These are phyloP conservation scores for Pantherophis guttatus DNA, from an alignment of 2,113 vertebrate genomes.

Conservation along the genomic window DNA sequence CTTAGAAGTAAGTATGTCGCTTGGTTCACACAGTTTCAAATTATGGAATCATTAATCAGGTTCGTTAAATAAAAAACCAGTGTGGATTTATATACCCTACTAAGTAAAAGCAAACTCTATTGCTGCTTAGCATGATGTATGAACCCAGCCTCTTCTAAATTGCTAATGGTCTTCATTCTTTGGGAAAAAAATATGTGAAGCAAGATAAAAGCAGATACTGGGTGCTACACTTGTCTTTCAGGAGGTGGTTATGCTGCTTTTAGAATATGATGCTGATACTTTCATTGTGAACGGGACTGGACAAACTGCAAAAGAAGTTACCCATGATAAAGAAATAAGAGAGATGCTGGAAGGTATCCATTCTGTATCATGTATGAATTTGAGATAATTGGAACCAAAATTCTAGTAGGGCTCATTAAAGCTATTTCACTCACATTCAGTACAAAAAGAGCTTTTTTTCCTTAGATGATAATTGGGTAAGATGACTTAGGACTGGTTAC, in stretches of 20 bases:
- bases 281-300: slow-evolving; percentile 85
- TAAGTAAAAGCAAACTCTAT: not conserved
- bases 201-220: not conserved
- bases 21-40: not conserved
- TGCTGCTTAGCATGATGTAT: not conserved
- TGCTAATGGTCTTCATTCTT: not conserved
- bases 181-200: not conserved
- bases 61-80: not conserved
- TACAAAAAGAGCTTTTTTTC: not conserved
- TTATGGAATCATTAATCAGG: not conserved
- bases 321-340: slow-evolving; percentile 88
- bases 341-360: slow-evolving; percentile 89
- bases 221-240: slow-evolving; percentile 59
- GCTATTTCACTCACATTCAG: not conserved
- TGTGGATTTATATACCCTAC: not conserved
- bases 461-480: not conserved
- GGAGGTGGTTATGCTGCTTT: slow-evolving; percentile 88
- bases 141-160: not conserved
- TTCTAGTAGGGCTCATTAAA: slow-evolving; percentile 12
- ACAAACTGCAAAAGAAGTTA: slow-evolving; percentile 85
- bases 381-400: not conserved
- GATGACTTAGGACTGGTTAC: not conserved
- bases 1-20: not conserved
- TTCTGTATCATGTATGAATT: not conserved
- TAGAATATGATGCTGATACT: slow-evolving; percentile 81